Percentiles rank a stretch among this genome's conserved stretches.
These are phyloP conservation scores for Discoglossus pictus DNA, from an alignment of 2,797 vertebrate species.

Conservation along the genomic window DNA sequence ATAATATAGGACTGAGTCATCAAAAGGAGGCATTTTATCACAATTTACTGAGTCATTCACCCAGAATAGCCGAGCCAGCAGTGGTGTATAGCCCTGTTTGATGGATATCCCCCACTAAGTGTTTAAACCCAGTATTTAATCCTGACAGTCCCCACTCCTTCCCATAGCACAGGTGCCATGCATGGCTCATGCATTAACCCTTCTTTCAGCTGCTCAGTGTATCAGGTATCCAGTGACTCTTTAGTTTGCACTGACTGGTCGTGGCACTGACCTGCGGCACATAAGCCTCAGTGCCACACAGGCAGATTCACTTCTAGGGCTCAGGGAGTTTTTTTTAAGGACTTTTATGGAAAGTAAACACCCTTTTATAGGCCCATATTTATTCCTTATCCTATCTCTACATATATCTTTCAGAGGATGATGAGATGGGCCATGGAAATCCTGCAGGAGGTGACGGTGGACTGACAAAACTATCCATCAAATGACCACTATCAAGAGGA, in stretches of 20 bases:
- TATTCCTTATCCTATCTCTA: constrained; percentile 16
- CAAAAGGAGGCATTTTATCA: no score
- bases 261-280: constrained; percentile 39
- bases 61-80: no score
- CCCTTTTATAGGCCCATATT: no score
- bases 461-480: constrained; percentile 15
- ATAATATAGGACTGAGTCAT: no score
- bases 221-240: constrained; percentile 1
- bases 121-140: no score
- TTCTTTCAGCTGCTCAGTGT: constrained; percentile 13
- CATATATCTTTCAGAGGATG: constrained; percentile 7
- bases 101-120: no score
- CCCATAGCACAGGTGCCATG: not conserved
- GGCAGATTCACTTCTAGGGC: constrained; percentile 15
- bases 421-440: not conserved
- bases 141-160: not conserved
- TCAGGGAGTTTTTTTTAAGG: constrained; percentile 42
- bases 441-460: not conserved
- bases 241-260: no score
- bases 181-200: constrained; percentile 3
- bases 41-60: no score
- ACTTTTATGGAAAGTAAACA: constrained; percentile 37
- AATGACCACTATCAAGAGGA: constrained; percentile 3
- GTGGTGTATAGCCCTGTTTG: no score
- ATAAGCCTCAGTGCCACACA: constrained; percentile 21